Evolutionary conservation across 2,888 invertebrate species (phyloP).

Genomic region (Arrhopalites spinosus): DNA sequence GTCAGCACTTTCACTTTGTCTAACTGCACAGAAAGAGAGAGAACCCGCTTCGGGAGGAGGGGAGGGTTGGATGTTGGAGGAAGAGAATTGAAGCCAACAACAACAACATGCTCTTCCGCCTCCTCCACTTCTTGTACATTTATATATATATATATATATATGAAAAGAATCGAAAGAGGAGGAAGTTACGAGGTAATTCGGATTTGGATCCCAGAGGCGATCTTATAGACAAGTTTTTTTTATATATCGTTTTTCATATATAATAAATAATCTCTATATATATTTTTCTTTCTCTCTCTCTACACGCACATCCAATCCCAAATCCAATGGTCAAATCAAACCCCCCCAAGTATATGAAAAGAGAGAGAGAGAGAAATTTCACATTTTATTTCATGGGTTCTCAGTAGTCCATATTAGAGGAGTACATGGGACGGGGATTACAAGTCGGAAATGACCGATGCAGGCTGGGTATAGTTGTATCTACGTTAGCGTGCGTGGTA

Average conservation of each 20-base stretch:
- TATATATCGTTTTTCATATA: background rate
- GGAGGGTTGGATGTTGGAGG: too few relatives aligned
- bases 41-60: background rate
- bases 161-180: background rate
- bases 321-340: background rate
- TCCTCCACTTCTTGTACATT: background rate
- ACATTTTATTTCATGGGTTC: background rate
- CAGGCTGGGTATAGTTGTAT: too few relatives aligned
- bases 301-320: background rate
- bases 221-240: slow-evolving; percentile 3
- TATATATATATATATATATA: background rate
- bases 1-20: slow-evolving; percentile 36
- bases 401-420: background rate
- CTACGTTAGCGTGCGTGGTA: background rate
- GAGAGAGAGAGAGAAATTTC: background rate
- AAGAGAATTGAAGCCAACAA: background rate
- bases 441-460: too few relatives aligned
- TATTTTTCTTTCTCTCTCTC: background rate
- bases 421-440: too few relatives aligned
- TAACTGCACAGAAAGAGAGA: background rate
- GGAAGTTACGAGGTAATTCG: slow-evolving; percentile 7
- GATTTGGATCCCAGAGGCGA: slow-evolving; percentile 12
- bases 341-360: background rate
- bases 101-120: slow-evolving; percentile 13
- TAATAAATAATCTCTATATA: too few relatives aligned